Conservation (phyloP, 1,140 invertebrate species). For the Caerostris darwini region DNA sequence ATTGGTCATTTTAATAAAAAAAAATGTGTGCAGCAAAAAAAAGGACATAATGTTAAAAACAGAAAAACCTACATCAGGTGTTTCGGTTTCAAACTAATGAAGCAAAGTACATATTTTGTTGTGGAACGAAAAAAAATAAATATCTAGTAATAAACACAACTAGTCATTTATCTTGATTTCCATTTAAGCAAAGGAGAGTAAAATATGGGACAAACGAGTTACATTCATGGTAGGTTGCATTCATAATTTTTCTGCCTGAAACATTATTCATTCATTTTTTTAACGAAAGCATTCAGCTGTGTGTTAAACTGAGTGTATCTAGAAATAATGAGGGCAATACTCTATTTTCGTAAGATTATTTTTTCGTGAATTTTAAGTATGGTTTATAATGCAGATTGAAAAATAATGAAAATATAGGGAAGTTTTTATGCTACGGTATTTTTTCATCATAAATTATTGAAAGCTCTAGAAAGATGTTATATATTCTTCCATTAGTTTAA, state of each 20-base stretch:
- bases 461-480: too few relatives aligned
- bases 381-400: background rate
- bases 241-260: constrained; percentile 51
- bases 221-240: constrained; percentile 18
- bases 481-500: too few relatives aligned
- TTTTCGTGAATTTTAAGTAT: background rate
- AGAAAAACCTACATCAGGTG: constrained; percentile 54
- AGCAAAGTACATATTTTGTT: constrained; percentile 33
- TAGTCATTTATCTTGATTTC: constrained; percentile 69
- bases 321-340: constrained; percentile 22
- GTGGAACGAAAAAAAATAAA: constrained; percentile 44
- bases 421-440: background rate
- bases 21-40: too few relatives aligned
- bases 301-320: background rate
- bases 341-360: background rate
- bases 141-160: background rate
- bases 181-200: constrained; percentile 44
- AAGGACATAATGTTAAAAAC: background rate
- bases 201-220: constrained; percentile 55
- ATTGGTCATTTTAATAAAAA: too few relatives aligned
- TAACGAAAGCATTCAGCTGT: background rate
- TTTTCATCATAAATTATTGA: too few relatives aligned
- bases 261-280: constrained; percentile 48
- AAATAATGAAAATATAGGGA: background rate
- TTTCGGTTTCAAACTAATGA: constrained; percentile 60